Evolutionary conservation across 1,140 invertebrate genomes (phyloP), one percentile per base, ranked within the genome.

Genomic region (Pseudomyrmex gracilis): DNA sequence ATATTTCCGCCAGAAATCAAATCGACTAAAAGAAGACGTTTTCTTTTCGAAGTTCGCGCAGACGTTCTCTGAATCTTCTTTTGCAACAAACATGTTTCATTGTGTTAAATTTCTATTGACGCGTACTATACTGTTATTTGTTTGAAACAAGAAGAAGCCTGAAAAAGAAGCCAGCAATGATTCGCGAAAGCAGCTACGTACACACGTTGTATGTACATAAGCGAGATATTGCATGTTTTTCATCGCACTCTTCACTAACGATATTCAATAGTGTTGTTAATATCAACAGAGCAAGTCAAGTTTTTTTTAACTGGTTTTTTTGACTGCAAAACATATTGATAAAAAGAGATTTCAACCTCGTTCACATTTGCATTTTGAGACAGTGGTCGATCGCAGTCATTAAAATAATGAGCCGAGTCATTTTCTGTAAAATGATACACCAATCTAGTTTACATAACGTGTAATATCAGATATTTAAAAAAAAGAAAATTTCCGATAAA

Each of bases 361-460:
- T 70, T 70, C 64, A 34, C 34, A 78, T 70, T 78, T 78, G 24
- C 64, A 70, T 34, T 34, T 34, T 78, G 64, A 78, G 20, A 45
- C 34, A 78, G 53, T 78, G 10, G 17, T 55, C 64, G 34, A 20
- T 60, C 77, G 76, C 43, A 55, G 63, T 51, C 73, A 84, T 84
- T 84, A 84, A 84, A 77, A 84, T 84, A 84, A 84, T 84, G 22
- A 78, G 61, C 45, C 51, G 5, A 66, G 73, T 84, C 76, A 76
- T 84, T 84, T 84, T 76, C 82, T 66, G 76, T 43, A 64, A 74
- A 83, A 12, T 13, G 49, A 13, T 51, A 13, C 82, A 45, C 53
- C 63, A 17, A 53, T 34, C 64, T 63, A 34, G 34, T 82, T 82
- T 70, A 57, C 82, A 82, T 70, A 70, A 84, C 77, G 57, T 70